Base-by-base conservation (phyloP, 2,797 vertebrate species). In the Cossypha niveicapilla region DNA sequence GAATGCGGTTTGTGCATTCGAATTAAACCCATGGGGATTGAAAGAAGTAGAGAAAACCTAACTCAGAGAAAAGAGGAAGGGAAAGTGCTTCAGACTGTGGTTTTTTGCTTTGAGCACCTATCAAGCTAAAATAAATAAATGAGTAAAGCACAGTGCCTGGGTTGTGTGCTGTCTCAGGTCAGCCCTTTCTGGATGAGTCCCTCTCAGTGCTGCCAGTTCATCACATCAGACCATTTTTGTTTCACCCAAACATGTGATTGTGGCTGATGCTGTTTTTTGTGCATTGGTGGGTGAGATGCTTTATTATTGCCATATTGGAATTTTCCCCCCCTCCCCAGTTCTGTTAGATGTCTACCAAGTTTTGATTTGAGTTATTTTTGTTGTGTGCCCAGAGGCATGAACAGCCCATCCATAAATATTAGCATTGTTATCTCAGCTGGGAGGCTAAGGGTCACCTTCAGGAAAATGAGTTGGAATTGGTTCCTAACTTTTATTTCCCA, bases 341-440 rank as follows among this genome's bases (percentile, higher is more conserved):
- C 74, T 74, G 50, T 82, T 92, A 92, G 75, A 91, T 83, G 75
- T 92, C 88, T 82, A 89, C 84, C 28, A 56, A 72, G 71, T 89
- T 93, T 93, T 86, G 90, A 86, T 88, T 86, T 84, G 74, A 88
- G 74, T 94, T 95, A 89, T 90, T 96, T 95, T 87, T 87, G 78
- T 88, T 95, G 78, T 68, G 71, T 91, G 90, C 88, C 94, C 90
- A 96, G 88, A 92, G 90, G 95, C 94, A 87, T 21, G 67, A 94
- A 58, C 76, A 63, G 65, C 72, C 86, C 86, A 80, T 95, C 92
- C 88, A 90, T 95, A 96, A 95, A 90, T 93, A 92, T 86, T 93
- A 95, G 72, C 78, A 30, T 70, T 96, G 93, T 96, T 96, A 95
- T 95, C 90, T 95, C 94, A 95, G 93, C 91, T 96, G 95, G 92